Conservation (phyloP, 2,797 vertebrate genomes). For the Sebastes itinus region DNA sequence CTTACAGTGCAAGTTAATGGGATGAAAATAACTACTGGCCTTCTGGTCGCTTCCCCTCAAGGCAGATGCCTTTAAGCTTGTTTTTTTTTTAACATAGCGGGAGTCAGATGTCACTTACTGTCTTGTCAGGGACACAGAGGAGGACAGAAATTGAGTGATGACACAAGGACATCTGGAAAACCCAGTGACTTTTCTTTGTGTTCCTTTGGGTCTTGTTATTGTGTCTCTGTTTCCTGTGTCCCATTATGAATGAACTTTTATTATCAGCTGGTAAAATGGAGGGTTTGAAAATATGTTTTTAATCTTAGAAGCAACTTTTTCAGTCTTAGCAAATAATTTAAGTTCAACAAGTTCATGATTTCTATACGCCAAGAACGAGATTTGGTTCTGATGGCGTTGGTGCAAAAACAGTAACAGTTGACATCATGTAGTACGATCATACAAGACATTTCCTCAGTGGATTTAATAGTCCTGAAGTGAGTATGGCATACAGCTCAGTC, state of each 20-base stretch:
- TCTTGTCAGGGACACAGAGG: slow-evolving; percentile 4
- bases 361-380: neutral
- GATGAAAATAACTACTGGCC: slow-evolving; percentile 58
- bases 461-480: neutral
- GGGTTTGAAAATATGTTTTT: slow-evolving; percentile 6
- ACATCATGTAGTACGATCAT: neutral
- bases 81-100: slow-evolving; percentile 7
- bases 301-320: neutral
- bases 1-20: slow-evolving; percentile 64
- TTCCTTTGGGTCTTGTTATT: slow-evolving; percentile 14
- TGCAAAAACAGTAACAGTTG: neutral
- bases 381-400: neutral
- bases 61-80: slow-evolving; percentile 33
- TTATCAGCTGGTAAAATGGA: slow-evolving; percentile 6
- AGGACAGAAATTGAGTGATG: slow-evolving; percentile 18
- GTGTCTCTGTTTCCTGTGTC: slow-evolving; percentile 30
- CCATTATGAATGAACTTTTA: slow-evolving; percentile 10
- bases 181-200: neutral
- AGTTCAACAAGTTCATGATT: neutral
- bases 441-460: neutral
- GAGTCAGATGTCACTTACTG: slow-evolving; percentile 30
- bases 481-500: slow-evolving; percentile 18
- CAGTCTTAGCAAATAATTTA: neutral
- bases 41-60: slow-evolving; percentile 27
- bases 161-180: slow-evolving; percentile 45